Percentiles rank a stretch among this genome's conserved stretches.
Conservation (phyloP, 2,113 vertebrate species). For the Pterophyllum scalare region DNA sequence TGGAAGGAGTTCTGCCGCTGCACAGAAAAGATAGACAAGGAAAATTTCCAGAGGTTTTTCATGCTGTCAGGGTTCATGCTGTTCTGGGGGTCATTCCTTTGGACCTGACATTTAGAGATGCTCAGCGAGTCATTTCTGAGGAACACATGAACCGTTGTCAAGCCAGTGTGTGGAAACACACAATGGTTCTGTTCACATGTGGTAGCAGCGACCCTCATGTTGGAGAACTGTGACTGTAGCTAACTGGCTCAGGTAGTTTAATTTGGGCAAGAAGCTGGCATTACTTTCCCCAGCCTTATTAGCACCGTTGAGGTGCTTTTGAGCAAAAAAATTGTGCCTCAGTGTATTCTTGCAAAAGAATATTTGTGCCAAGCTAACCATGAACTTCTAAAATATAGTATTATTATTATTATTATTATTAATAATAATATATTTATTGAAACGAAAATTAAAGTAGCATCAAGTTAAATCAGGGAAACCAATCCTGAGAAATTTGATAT, state of each 20-base stretch:
- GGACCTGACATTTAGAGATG: conserved; percentile 35
- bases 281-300: too few species aligned
- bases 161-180: conserved; percentile 56
- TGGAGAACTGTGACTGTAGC: background rate
- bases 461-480: too few species aligned
- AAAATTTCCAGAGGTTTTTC: conserved; percentile 48
- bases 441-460: too few species aligned
- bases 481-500: too few species aligned
- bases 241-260: background rate
- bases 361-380: too few species aligned
- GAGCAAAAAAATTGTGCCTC: too few species aligned
- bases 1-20: background rate
- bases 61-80: conserved; percentile 57
- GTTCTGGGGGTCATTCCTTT: conserved; percentile 58
- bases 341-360: too few species aligned
- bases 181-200: conserved; percentile 60
- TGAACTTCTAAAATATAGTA: too few species aligned
- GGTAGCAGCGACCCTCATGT: accelerated
- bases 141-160: conserved; percentile 52
- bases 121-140: conserved; percentile 14
- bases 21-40: conserved; percentile 32
- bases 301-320: too few species aligned
- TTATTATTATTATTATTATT: too few species aligned
- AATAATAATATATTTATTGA: too few species aligned
- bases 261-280: too few species aligned